These are phyloP conservation scores for Motacilla alba DNA, from an alignment of 2,113 vertebrate species.

Conservation along the genomic window DNA sequence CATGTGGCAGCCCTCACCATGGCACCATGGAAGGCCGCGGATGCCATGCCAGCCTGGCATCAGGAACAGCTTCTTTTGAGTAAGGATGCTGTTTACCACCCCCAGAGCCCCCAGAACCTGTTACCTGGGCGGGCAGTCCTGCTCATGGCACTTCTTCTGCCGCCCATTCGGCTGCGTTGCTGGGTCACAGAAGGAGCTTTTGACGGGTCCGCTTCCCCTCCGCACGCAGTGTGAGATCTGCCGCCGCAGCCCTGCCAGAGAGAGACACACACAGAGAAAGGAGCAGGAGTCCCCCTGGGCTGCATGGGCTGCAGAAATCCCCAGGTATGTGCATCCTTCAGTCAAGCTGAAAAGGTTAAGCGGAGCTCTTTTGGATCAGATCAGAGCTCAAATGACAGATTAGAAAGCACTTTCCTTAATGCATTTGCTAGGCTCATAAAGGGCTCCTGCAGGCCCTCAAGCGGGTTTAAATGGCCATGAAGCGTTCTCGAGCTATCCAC, in stretches of 20 bases:
- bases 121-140: conserved; percentile 91
- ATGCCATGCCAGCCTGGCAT: neutral
- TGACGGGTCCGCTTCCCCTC: conserved; percentile 79
- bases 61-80: neutral
- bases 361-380: neutral
- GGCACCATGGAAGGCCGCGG: neutral
- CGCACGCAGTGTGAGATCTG: conserved; percentile 85
- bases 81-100: too few relatives aligned
- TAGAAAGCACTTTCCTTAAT: neutral
- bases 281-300: neutral
- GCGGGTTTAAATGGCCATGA: neutral
- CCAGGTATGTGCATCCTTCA: neutral
- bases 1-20: fast-evolving
- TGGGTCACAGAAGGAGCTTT: conserved; percentile 84
- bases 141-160: conserved; percentile 86
- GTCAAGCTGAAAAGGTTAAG: neutral
- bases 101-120: fast-evolving
- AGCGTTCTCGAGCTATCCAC: neutral
- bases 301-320: neutral
- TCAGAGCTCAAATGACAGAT: neutral
- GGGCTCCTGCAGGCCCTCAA: neutral
- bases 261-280: neutral
- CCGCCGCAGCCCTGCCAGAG: conserved; percentile 76
- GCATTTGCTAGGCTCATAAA: neutral
- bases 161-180: conserved; percentile 77